A percentile compares a stretch with the other conserved stretches of the same genome.
These are phyloP conservation scores for Ciconia nigra DNA, from an alignment of 2,797 vertebrate species.

Conservation along the genomic window DNA sequence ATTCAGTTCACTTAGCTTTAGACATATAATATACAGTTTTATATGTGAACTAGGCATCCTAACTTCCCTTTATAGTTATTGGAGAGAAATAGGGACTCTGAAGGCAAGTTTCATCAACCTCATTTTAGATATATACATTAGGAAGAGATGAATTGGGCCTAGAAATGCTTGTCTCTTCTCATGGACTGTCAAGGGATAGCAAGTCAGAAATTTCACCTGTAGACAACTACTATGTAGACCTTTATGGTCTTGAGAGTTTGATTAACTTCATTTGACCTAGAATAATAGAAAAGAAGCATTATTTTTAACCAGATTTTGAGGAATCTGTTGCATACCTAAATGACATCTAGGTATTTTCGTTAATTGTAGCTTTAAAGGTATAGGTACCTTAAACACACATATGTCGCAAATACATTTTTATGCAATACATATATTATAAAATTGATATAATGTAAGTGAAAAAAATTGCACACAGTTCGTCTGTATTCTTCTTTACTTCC, in stretches of 20 bases:
- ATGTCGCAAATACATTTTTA: neutral
- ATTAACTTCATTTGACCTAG: neutral
- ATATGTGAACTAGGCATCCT: neutral
- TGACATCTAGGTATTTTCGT: neutral
- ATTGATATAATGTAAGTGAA: neutral
- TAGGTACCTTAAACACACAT: neutral
- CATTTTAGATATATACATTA: neutral
- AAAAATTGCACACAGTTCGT: neutral
- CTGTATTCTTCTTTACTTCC: neutral
- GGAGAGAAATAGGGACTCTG: neutral
- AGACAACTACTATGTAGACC: neutral
- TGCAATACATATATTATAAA: neutral
- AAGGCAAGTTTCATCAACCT: neutral
- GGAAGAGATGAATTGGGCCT: neutral
- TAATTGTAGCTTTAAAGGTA: neutral
- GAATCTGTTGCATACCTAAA: neutral
- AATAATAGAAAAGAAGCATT: neutral
- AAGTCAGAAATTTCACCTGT: neutral
- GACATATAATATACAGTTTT: neutral
- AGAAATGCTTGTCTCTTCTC: neutral
- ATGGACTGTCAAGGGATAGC: neutral
- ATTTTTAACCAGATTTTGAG: neutral
- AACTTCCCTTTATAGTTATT: neutral
- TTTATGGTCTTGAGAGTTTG: neutral
- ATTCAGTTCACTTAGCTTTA: neutral